A percentile compares a stretch with the other conserved stretches of the same genome.
Evolutionary conservation across 1,140 invertebrate genomes (phyloP).

Genomic region (Dendroctonus ponderosae): DNA sequence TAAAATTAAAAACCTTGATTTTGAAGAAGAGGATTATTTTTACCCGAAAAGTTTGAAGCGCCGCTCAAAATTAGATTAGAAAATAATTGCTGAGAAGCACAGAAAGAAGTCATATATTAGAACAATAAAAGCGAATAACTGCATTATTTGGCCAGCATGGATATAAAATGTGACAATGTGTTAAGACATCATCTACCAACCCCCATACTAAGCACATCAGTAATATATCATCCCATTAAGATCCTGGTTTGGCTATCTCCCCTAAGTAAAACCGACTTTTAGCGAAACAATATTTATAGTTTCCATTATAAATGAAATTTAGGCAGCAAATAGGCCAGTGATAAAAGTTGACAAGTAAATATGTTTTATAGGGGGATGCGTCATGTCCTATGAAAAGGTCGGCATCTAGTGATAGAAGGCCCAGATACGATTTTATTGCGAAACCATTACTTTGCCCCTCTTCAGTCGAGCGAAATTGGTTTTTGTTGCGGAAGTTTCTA

Average conservation of each 20-base stretch:
- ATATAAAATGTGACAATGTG: no score
- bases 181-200: no score
- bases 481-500: slow-evolving; percentile 27
- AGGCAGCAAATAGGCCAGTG: slow-evolving; percentile 24
- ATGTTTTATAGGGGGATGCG: slow-evolving; percentile 33
- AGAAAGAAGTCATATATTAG: no score
- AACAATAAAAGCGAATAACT: no score
- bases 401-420: slow-evolving; percentile 21
- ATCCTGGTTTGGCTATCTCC: slow-evolving; percentile 8
- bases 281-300: slow-evolving; percentile 29
- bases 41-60: no score
- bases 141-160: no score
- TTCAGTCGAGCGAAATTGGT: slow-evolving; percentile 22
- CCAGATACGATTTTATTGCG: slow-evolving; percentile 29
- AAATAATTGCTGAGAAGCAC: no score
- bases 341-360: slow-evolving; percentile 34
- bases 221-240: slow-evolving; percentile 6
- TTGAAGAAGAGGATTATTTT: no score
- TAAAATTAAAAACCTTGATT: no score
- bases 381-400: slow-evolving; percentile 27
- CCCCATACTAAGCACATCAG: no score
- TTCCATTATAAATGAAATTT: slow-evolving; percentile 33
- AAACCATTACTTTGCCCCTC: slow-evolving; percentile 25
- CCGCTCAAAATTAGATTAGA: no score
- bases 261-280: slow-evolving; percentile 16